phyloP scores from a whole-genome alignment of 2,888 invertebrate genomes.

The Drosophila mimetica region DNA sequence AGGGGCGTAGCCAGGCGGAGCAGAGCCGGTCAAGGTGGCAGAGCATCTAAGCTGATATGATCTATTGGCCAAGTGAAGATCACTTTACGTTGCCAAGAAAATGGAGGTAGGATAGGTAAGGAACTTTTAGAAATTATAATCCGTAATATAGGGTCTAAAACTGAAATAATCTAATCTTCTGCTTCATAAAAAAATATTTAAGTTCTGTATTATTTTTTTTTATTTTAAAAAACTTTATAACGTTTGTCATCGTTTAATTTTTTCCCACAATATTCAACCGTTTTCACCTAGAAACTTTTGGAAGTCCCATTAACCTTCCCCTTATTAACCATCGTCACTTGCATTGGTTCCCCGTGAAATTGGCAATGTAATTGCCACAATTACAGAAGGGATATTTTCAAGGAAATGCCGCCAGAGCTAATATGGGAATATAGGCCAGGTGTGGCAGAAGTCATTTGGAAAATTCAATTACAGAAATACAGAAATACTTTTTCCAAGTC shows the following conservation, averaged over 20 bases:
- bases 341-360: conserved; percentile 9
- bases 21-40: conserved; percentile 51
- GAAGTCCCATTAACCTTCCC: conserved; percentile 12
- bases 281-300: background rate
- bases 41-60: conserved; percentile 27
- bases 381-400: conserved; percentile 16
- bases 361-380: conserved; percentile 38
- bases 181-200: too few relatives aligned
- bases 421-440: conserved; percentile 50
- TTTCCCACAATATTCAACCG: background rate
- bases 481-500: conserved; percentile 3
- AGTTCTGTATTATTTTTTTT: too few relatives aligned
- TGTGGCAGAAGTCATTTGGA: conserved; percentile 23
- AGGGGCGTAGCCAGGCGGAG: conserved; percentile 14
- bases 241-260: background rate
- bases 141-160: too few relatives aligned
- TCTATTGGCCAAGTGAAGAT: conserved; percentile 2
- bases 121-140: too few relatives aligned
- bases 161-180: too few relatives aligned
- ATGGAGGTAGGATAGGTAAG: background rate
- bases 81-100: conserved; percentile 2
- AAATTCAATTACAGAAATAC: conserved; percentile 18
- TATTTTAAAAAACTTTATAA: too few relatives aligned
- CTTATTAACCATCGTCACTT: conserved; percentile 32
- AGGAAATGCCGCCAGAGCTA: conserved; percentile 13